Percentiles rank a stretch among this genome's conserved stretches.
Conservation (phyloP, 2,888 invertebrate species). For the Diachrysia chrysitis region DNA sequence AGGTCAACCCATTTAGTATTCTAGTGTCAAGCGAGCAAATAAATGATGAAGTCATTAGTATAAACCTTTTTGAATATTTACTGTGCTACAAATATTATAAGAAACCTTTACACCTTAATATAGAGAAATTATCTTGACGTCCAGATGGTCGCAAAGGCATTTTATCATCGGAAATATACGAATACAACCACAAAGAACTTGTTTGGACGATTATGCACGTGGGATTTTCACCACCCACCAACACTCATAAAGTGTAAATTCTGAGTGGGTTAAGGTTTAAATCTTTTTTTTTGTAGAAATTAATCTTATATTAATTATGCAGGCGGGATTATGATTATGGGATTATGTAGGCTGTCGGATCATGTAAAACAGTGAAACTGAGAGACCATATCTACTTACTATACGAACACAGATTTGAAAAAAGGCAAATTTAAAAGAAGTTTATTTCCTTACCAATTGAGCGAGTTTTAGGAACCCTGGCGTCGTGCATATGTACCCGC, state of each 20-base stretch:
- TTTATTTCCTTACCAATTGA: slow-evolving; percentile 91
- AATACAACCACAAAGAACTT: background rate
- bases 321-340: too few relatives aligned
- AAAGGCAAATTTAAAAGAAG: background rate
- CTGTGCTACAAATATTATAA: too few relatives aligned
- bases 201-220: slow-evolving; percentile 4
- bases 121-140: background rate
- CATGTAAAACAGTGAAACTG: too few relatives aligned
- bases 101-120: too few relatives aligned
- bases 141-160: background rate
- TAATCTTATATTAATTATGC: too few relatives aligned
- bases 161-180: background rate
- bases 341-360: too few relatives aligned
- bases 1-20: too few relatives aligned
- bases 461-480: slow-evolving; percentile 95
- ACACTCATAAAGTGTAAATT: background rate
- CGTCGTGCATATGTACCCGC: slow-evolving; percentile 93
- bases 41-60: too few relatives aligned
- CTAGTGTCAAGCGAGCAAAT: too few relatives aligned
- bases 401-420: too few relatives aligned
- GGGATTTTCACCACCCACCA: slow-evolving; percentile 1
- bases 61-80: too few relatives aligned
- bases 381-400: too few relatives aligned
- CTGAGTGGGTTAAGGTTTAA: background rate
- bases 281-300: background rate